These are phyloP conservation scores for Notolabrus celidotus DNA, from an alignment of 2,797 vertebrate genomes.

Conservation along the genomic window DNA sequence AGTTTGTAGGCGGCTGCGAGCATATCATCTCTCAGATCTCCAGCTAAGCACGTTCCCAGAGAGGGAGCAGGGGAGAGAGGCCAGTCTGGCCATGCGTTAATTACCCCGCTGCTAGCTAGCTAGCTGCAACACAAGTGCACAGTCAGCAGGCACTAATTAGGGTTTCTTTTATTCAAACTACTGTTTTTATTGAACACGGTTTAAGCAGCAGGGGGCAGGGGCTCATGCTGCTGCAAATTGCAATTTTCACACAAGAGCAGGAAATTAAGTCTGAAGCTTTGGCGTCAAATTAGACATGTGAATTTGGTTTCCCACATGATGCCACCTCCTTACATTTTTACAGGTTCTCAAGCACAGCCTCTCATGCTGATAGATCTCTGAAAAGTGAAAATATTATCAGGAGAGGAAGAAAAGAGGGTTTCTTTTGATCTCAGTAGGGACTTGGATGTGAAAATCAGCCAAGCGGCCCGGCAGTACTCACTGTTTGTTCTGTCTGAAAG, in stretches of 20 bases:
- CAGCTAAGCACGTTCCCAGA: conserved; percentile 69
- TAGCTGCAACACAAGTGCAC: conserved; percentile 78
- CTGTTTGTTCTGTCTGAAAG: conserved; percentile 64
- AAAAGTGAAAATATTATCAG: conserved; percentile 49
- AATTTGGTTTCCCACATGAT: conserved; percentile 42
- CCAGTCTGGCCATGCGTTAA: conserved; percentile 76
- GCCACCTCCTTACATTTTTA: conserved; percentile 37
- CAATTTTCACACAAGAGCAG: conserved; percentile 75
- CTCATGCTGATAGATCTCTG: conserved; percentile 46
- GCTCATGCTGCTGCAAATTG: conserved; percentile 73
- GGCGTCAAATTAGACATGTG: conserved; percentile 66
- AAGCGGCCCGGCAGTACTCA: conserved; percentile 58
- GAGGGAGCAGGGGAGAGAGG: conserved; percentile 61
- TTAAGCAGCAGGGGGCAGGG: conserved; percentile 69
- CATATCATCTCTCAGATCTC: conserved; percentile 76
- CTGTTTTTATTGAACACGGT: conserved; percentile 81
- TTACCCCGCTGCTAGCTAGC: conserved; percentile 77
- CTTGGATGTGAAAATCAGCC: conserved; percentile 58
- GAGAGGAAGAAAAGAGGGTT: conserved; percentile 43
- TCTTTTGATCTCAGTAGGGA: conserved; percentile 64
- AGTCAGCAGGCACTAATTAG: conserved; percentile 83
- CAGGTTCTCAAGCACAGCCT: conserved; percentile 49
- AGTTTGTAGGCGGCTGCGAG: conserved; percentile 65
- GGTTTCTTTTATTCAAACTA: conserved; percentile 80
- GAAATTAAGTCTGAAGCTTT: conserved; percentile 75